These are phyloP conservation scores for Apostichopus japonicus DNA, from an alignment of 35 echinoderm and acorn worm species.

Conservation along the genomic window DNA sequence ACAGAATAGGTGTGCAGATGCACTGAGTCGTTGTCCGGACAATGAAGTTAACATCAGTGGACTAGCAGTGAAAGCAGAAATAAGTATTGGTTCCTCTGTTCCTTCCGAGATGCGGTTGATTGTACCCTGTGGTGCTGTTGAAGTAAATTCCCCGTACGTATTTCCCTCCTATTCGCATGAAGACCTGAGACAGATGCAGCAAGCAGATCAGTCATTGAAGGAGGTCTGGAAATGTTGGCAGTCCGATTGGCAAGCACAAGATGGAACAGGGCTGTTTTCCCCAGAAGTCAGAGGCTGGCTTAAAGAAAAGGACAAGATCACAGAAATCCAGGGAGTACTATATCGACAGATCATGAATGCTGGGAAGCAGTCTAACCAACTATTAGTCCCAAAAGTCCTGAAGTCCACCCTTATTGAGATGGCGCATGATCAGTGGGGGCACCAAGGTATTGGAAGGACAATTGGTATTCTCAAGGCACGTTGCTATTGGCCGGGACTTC, in stretches of 20 bases:
- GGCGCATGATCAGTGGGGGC: constrained; percentile 33
- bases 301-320: not conserved
- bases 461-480: not conserved
- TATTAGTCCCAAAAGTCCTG: not conserved
- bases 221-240: constrained; percentile 14
- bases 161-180: constrained; percentile 2
- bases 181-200: constrained; percentile 17
- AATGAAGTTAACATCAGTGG: no score
- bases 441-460: constrained; percentile 41
- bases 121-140: no score
- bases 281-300: not conserved
- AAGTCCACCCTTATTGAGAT: not conserved
- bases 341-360: not conserved
- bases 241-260: not conserved
- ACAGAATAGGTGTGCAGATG: no score
- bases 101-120: no score
- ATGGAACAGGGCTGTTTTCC: not conserved
- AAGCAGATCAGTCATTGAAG: not conserved
- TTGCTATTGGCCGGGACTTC: constrained; percentile 38
- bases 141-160: not conserved
- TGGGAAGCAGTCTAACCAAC: not conserved
- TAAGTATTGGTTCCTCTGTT: no score
- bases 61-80: no score
- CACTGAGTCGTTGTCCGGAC: no score
- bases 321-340: not conserved